Evolutionary conservation across 2,888 invertebrate species (phyloP).

Genomic region (Drosophila histrio): DNA sequence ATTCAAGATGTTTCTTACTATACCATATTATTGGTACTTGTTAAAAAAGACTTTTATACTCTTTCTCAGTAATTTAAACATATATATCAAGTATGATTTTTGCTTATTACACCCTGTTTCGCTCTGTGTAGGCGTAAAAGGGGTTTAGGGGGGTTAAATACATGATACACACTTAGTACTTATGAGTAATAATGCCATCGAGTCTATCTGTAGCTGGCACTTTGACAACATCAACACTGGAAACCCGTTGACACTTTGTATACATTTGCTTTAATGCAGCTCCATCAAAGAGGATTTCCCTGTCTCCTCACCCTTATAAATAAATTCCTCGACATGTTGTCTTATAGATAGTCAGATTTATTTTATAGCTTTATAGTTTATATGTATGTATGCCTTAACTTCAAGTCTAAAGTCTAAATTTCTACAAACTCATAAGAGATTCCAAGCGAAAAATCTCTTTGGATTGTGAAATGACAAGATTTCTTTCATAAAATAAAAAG

Average conservation of each 20-base stretch:
- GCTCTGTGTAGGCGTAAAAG: not conserved
- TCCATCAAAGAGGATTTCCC: not conserved
- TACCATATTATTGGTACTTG: no score
- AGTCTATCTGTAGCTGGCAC: conserved; percentile 3
- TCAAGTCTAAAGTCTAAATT: not conserved
- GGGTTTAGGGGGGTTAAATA: not conserved
- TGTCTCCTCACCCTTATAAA: not conserved
- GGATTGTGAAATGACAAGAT: not conserved
- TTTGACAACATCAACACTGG: conserved; percentile 3
- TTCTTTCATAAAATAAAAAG: not conserved
- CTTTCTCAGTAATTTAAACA: no score
- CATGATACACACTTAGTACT: not conserved
- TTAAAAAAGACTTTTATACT: no score
- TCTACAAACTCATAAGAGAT: no score
- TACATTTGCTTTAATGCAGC: not conserved
- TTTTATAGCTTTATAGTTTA: not conserved
- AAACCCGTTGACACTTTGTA: not conserved
- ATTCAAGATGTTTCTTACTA: no score
- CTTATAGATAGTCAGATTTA: not conserved
- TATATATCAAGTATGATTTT: no score
- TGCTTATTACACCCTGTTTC: no score
- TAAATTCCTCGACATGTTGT: not conserved
- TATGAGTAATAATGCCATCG: conserved; percentile 5
- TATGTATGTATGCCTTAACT: not conserved
- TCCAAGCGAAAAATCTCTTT: not conserved